Evolutionary conservation across 2,113 vertebrate species (phyloP), one percentile per base, ranked within the genome.

Genomic region (Channa argus): DNA sequence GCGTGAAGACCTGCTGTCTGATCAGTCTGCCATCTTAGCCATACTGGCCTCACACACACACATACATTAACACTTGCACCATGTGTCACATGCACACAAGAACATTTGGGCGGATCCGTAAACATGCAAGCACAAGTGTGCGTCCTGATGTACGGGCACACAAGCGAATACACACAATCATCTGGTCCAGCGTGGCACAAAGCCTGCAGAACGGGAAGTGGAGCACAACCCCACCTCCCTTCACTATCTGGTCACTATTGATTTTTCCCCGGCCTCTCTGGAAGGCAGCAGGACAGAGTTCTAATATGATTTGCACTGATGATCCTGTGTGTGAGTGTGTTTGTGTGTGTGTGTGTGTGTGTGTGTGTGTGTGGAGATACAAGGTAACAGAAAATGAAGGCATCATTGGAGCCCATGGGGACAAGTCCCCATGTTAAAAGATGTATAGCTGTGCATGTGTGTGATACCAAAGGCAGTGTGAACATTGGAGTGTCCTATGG

Each of bases 1-100:
- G 88, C 89, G 91, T 87, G 89, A 91, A 79, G 82, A 83, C 91
- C 89, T 91, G 89, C 91, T 89, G 92, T 90, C 69, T 83, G 76
- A 71, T 83, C 86, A 13, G 68, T 86, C 88, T 92, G 92, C 79
- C 77, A 45, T 88, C 83, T 87, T 60, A 83, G 74, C 90, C 88
- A 88, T 4, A 53, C 45, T 9, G 33, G 49, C 47, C 71, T 44
- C 68, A 38, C 63, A 13, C 13, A 39, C 61, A 66, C 64, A 66
- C 24, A 6, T 24, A 24, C 55, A 63, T 52, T 9, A 2, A 50
- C 55, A 51, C 46, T 5, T 50, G 34, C 53, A 12, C 59, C 5
- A 5, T 38, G 65, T 63, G 71, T 74, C 47, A 70, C 36, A 38
- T 70, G 55, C 50, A 58, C 69, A 14, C 37, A 36, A 44, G 64